phyloP scores from a whole-genome alignment of 2,797 vertebrate genomes.

The Rhinophrynus dorsalis region DNA sequence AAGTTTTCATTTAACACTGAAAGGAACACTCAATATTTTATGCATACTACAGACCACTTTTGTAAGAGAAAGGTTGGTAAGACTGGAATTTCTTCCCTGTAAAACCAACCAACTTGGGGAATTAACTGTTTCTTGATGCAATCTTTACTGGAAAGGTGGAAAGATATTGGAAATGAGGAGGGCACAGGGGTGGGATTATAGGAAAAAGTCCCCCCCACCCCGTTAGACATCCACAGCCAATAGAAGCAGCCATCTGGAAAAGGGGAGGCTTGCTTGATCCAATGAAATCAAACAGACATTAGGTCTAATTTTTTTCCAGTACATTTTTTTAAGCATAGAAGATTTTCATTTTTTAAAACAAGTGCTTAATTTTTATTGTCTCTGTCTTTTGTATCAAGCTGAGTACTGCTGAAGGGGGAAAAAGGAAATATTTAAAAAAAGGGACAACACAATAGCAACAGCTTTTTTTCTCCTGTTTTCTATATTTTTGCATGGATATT shows the following conservation, averaged over 20 bases:
- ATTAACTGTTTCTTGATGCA: conserved; percentile 38
- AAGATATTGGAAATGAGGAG: conserved; percentile 26
- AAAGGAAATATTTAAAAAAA: not conserved
- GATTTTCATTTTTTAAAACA: conserved; percentile 42
- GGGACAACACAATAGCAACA: conserved; percentile 6
- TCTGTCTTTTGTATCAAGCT: conserved; percentile 34
- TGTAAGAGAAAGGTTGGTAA: not conserved
- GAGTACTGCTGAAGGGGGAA: conserved; percentile 2
- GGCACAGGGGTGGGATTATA: conserved; percentile 1
- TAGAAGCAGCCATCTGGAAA: not conserved
- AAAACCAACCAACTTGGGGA: conserved; percentile 26
- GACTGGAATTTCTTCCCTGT: conserved; percentile 13
- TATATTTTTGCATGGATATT: conserved; percentile 45
- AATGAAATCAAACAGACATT: conserved; percentile 42
- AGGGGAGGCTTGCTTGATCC: conserved; percentile 25
- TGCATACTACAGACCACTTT: not conserved
- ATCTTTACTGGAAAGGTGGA: conserved; percentile 41
- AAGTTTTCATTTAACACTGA: too few relatives aligned
- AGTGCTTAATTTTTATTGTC: conserved; percentile 45
- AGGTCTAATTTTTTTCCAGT: conserved; percentile 27
- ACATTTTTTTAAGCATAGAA: conserved; percentile 41
- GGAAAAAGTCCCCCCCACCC: conserved; percentile 12
- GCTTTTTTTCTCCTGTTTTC: conserved; percentile 37
- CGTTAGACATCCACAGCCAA: conserved; percentile 11
- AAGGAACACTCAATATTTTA: too few relatives aligned